Evolutionary conservation across 2,888 invertebrate species (phyloP).

Genomic region (Cyclophora punctaria): DNA sequence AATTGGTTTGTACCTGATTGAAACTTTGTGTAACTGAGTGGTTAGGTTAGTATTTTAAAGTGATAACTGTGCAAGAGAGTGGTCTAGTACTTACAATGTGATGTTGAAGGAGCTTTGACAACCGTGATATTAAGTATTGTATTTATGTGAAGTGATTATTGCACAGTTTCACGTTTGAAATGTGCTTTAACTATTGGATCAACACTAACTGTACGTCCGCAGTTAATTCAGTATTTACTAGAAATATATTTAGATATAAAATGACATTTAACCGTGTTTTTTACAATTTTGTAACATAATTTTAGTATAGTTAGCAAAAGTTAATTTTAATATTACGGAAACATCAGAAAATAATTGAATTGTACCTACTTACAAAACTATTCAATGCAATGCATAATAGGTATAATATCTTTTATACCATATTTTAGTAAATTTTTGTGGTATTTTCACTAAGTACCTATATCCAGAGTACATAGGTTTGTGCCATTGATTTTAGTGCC

Average conservation of each 20-base stretch:
- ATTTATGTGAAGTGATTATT: constrained; percentile 46
- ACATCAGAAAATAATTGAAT: constrained; percentile 40
- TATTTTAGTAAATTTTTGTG: constrained; percentile 30
- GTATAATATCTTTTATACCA: constrained; percentile 16
- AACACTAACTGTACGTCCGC: constrained; percentile 42
- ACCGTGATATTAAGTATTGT: constrained; percentile 59
- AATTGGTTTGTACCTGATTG: constrained; percentile 29
- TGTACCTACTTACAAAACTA: constrained; percentile 26
- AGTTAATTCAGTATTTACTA: constrained; percentile 64
- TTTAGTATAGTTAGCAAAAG: constrained; percentile 64
- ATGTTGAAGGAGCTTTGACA: constrained; percentile 53
- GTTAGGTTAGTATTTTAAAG: constrained; percentile 41
- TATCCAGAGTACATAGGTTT: constrained; percentile 55
- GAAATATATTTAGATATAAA: constrained; percentile 59
- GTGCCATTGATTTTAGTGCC: constrained; percentile 75
- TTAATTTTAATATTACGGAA: constrained; percentile 38
- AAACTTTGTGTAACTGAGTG: constrained; percentile 22
- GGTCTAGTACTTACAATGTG: constrained; percentile 42
- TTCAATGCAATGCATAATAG: constrained; percentile 39
- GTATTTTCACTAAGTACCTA: constrained; percentile 31
- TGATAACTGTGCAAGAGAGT: constrained; percentile 61
- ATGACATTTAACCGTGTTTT: constrained; percentile 54
- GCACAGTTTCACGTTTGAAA: constrained; percentile 61
- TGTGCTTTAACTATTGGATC: constrained; percentile 47
- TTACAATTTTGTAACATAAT: constrained; percentile 64